Evolutionary conservation across 1,140 invertebrate genomes (phyloP).

Genomic region (Hetaerina americana): DNA sequence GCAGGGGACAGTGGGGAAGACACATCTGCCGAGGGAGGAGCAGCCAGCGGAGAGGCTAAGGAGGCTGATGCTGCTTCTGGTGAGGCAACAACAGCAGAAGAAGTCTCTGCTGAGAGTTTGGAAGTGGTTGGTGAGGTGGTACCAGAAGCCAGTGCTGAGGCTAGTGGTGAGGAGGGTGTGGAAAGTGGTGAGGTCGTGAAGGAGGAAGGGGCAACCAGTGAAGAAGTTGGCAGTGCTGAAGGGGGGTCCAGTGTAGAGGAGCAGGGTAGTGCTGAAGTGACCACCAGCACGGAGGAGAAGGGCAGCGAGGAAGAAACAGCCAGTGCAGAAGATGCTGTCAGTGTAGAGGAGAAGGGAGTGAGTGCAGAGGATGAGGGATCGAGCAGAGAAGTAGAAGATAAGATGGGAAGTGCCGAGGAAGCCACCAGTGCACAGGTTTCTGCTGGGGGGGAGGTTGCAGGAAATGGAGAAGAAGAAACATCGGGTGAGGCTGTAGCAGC

Average conservation of each 20-base stretch:
- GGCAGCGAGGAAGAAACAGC: conserved; percentile 2
- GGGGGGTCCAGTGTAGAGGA: conserved; percentile 12
- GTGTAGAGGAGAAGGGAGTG: not conserved
- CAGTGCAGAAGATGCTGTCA: conserved; percentile 13
- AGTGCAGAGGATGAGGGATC: conserved; percentile 1
- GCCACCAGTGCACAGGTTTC: conserved; percentile 11
- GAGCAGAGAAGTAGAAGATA: conserved; percentile 7
- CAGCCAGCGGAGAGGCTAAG: conserved; percentile 16
- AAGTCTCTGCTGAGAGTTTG: not conserved
- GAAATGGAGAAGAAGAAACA: conserved; percentile 11
- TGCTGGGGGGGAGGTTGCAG: no score
- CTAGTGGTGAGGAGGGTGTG: not conserved
- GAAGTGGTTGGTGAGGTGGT: conserved; percentile 22
- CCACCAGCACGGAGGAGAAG: conserved; percentile 8
- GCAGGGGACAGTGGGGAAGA: conserved; percentile 15
- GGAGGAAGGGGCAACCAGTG: conserved; percentile 13
- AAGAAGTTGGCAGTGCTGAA: conserved; percentile 10
- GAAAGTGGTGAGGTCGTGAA: conserved; percentile 8
- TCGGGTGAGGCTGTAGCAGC: not conserved
- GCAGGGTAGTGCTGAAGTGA: conserved; percentile 11
- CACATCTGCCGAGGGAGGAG: conserved; percentile 19
- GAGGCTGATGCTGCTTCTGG: conserved; percentile 12
- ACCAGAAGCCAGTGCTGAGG: conserved; percentile 17
- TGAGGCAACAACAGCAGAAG: conserved; percentile 11
- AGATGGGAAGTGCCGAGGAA: conserved; percentile 3